Conservation (phyloP, 2,888 invertebrate genomes). For the Campoplex capitator region DNA sequence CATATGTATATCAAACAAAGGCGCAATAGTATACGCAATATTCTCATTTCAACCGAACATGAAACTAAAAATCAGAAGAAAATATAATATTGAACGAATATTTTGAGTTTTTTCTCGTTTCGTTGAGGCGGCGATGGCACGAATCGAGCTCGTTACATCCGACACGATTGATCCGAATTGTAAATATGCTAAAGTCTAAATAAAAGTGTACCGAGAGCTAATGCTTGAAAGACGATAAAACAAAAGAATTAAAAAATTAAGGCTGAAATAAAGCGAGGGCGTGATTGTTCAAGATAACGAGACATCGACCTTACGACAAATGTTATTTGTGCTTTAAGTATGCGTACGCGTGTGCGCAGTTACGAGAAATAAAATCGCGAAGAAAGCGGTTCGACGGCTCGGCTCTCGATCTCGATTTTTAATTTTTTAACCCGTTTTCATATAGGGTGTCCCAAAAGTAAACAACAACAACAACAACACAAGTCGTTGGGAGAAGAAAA, state of each 20-base stretch:
- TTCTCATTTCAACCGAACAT: background rate
- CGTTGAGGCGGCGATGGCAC: constrained; percentile 1
- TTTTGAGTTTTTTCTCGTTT: background rate
- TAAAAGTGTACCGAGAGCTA: background rate
- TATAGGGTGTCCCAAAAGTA: background rate
- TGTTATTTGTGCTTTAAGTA: background rate
- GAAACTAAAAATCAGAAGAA: too few species aligned
- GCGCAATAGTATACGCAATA: too few species aligned
- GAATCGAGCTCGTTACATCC: constrained; percentile 7
- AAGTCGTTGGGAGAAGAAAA: background rate
- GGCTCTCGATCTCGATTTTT: background rate
- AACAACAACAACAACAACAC: background rate
- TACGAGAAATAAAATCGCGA: constrained; percentile 18
- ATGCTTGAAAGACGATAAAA: background rate
- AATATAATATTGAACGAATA: background rate
- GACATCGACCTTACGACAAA: background rate
- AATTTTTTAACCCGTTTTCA: background rate
- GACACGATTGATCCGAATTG: constrained; percentile 9
- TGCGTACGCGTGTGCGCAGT: background rate
- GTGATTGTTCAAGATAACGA: background rate
- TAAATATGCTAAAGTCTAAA: background rate
- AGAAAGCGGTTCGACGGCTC: constrained; percentile 52
- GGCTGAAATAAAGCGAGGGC: background rate
- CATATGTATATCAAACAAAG: too few species aligned
- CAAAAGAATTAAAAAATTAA: background rate